These are phyloP conservation scores for Rhombomys opimus DNA, from an alignment of 2,113 vertebrate species.

Conservation along the genomic window DNA sequence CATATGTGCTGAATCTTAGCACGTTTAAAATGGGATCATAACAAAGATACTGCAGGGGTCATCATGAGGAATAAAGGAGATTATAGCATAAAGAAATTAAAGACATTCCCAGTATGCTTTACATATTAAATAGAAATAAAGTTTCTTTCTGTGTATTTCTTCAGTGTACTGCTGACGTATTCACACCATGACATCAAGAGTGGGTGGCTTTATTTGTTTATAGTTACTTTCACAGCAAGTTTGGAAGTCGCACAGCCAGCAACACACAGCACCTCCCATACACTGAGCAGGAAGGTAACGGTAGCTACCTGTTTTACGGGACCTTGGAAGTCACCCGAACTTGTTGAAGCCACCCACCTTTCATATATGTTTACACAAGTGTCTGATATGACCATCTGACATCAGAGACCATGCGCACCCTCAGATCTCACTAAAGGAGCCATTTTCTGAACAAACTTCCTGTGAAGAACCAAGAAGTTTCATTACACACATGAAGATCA, in stretches of 20 bases:
- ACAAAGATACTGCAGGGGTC: neutral
- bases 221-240: neutral
- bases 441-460: neutral
- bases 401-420: neutral
- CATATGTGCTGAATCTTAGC: neutral
- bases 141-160: slow-evolving; percentile 33
- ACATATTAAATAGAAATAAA: neutral
- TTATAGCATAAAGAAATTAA: neutral
- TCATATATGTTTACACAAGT: neutral
- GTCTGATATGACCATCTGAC: neutral
- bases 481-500: neutral
- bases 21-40: neutral
- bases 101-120: neutral
- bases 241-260: neutral
- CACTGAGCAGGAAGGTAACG: neutral
- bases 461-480: neutral
- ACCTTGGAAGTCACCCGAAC: neutral
- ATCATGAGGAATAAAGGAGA: neutral
- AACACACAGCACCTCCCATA: neutral
- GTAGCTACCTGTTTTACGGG: neutral
- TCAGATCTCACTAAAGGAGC: too few species aligned
- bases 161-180: neutral
- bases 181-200: neutral
- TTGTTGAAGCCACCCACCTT: neutral
- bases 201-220: neutral